A percentile compares a stretch with the other conserved stretches of the same genome.
Evolutionary conservation across 2,888 invertebrate species (phyloP).

Genomic region (Liodrosophila aerea): DNA sequence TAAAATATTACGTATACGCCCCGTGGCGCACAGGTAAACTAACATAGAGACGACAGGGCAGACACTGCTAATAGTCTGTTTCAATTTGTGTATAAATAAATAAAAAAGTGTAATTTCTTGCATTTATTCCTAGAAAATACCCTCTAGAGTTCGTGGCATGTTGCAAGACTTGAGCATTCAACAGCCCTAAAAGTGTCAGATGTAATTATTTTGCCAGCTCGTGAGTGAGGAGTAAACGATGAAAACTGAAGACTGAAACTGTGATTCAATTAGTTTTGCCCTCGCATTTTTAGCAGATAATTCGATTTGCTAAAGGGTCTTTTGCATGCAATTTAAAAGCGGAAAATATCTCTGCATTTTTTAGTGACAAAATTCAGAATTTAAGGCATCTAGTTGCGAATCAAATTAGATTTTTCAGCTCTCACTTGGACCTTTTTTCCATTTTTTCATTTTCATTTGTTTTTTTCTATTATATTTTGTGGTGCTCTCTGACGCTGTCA

Average conservation of each 20-base stretch:
- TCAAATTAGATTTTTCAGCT: conserved; percentile 24
- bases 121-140: too few species aligned
- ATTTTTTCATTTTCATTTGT: too few species aligned
- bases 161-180: too few species aligned
- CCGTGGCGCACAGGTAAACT: conserved; percentile 21
- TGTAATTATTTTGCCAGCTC: too few species aligned
- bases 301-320: background rate
- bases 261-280: conserved; percentile 26
- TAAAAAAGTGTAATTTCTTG: background rate
- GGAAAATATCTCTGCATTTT: too few species aligned
- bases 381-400: conserved; percentile 8
- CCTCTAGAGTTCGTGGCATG: too few species aligned
- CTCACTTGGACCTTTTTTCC: background rate
- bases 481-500: conserved; percentile 7
- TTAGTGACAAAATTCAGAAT: too few species aligned
- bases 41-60: conserved; percentile 7
- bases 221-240: too few species aligned
- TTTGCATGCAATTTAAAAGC: too few species aligned
- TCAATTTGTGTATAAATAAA: conserved; percentile 22
- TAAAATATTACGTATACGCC: conserved; percentile 32
- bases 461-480: conserved; percentile 17
- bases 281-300: conserved; percentile 11
- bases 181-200: too few species aligned
- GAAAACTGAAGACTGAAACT: conserved; percentile 1
- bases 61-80: conserved; percentile 23